A percentile compares a stretch with the other conserved stretches of the same genome.
Evolutionary conservation across 2,888 invertebrate species (phyloP).

Genomic region (Xanthorhoe designata): DNA sequence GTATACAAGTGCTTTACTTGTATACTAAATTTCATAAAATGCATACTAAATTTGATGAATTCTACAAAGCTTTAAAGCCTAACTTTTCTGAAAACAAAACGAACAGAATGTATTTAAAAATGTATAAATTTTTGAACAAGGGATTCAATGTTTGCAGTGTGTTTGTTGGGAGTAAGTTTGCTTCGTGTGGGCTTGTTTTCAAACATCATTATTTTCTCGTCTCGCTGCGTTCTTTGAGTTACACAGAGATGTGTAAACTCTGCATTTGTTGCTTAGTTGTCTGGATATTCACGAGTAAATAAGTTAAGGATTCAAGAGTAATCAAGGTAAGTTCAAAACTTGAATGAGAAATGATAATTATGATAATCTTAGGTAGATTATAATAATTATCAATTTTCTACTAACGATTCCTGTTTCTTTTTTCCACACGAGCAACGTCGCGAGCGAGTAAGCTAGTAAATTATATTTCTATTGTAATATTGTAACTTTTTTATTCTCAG

Average conservation of each 20-base stretch:
- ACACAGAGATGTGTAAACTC: constrained; percentile 10
- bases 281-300: constrained; percentile 4
- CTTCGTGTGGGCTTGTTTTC: constrained; percentile 24
- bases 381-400: too few relatives aligned
- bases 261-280: constrained; percentile 8
- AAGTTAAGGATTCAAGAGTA: not conserved
- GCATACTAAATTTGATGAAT: not conserved
- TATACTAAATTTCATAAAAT: too few relatives aligned
- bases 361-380: too few relatives aligned
- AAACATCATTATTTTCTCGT: constrained; percentile 33
- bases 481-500: constrained; percentile 82
- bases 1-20: too few relatives aligned
- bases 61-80: not conserved
- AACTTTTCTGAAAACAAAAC: not conserved
- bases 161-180: constrained; percentile 17
- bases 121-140: constrained; percentile 3
- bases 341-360: too few relatives aligned
- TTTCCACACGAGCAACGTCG: too few relatives aligned
- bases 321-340: too few relatives aligned
- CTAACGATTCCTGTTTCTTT: too few relatives aligned
- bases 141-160: constrained; percentile 18
- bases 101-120: constrained; percentile 12
- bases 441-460: too few relatives aligned
- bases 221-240: constrained; percentile 22
- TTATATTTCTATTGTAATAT: too few relatives aligned